Base-by-base conservation (phyloP, 2,888 invertebrate genomes). In the Pandemis cinnamomeana region DNA sequence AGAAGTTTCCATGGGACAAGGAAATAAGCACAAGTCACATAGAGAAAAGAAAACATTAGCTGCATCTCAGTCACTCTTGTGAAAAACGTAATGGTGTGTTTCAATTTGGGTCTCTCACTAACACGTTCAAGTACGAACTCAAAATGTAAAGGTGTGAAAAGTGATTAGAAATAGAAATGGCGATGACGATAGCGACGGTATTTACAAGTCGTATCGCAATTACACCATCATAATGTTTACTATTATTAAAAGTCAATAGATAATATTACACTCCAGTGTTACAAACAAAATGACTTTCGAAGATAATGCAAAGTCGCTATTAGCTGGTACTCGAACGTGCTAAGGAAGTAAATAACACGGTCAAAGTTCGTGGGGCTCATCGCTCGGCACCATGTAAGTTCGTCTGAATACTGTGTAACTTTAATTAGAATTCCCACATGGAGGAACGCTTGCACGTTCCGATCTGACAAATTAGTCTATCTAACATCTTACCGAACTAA, bases 391-490 rank as follows among this genome's bases (percentile, higher is more conserved):
- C 63, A 68, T 58, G 58, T 58, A 73, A 73, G 64, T 70, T 67
- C 67, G 53, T 70, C 70, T 66, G 66, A 73, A 73, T 73, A 64
- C 73, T 66, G 73, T 73, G 70, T 73, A 73, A 73, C 66, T 73
- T 73, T 73, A 73, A 73, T 73, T 73, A 73, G 70, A 73, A 70
- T 66, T 73, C 73, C 72, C 73, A 70, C 73, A 73, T 66, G 71
- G 60, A 41, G 66, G 42, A 67, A 51, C 64, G 69, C 73, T 60
- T 60, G 73, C 58, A 58, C 70, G 69, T 61, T 70, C 66, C 73
- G 73, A 73, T 73, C 73, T 73, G 70, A 70, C 73, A 73, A 73
- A 73, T 73, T 73, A 73, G 73, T 73, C 73, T 73, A 73, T 73
- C 73, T 73, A 73, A 69, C 70, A 70, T 70, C 64, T 70, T 70